Percentiles rank a stretch among this genome's conserved stretches.
Evolutionary conservation across 2,888 invertebrate genomes (phyloP).

Genomic region (Lasioglossum leucozonium): DNA sequence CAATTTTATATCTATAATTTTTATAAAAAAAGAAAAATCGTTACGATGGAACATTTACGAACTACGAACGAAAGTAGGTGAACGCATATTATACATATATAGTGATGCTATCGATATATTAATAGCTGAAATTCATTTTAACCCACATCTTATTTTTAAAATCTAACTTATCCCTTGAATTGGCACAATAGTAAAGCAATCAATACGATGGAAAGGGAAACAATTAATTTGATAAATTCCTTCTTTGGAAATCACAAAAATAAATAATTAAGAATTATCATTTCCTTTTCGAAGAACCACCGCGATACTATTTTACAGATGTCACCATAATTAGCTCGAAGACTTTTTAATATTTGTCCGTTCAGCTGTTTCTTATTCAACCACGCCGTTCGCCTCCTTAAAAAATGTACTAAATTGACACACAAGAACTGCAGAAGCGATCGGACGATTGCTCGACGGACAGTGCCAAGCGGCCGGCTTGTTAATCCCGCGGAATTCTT

Average conservation of each 20-base stretch:
- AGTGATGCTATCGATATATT: too few relatives aligned
- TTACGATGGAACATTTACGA: neutral
- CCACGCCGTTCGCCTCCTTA: neutral
- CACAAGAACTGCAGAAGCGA: neutral
- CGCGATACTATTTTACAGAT: too few relatives aligned
- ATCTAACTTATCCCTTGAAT: neutral
- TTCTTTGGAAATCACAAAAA: too few relatives aligned
- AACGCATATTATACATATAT: too few relatives aligned
- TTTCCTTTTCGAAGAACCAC: too few relatives aligned
- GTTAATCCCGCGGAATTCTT: constrained; percentile 3
- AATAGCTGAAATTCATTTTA: neutral
- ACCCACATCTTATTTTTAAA: neutral
- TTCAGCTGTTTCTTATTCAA: neutral
- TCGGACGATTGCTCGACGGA: neutral
- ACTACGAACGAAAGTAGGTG: too few relatives aligned
- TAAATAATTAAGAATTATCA: too few relatives aligned
- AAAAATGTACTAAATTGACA: neutral
- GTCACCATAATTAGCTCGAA: too few relatives aligned
- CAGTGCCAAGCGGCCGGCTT: neutral
- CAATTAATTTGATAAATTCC: neutral
- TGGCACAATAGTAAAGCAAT: neutral
- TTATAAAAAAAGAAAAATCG: neutral
- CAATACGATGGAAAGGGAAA: too few relatives aligned
- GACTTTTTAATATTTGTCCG: neutral
- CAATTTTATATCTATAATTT: neutral